Base-by-base conservation (phyloP, 37 sponge, comb jelly and placozoan species). In the Axinella damicornis region DNA sequence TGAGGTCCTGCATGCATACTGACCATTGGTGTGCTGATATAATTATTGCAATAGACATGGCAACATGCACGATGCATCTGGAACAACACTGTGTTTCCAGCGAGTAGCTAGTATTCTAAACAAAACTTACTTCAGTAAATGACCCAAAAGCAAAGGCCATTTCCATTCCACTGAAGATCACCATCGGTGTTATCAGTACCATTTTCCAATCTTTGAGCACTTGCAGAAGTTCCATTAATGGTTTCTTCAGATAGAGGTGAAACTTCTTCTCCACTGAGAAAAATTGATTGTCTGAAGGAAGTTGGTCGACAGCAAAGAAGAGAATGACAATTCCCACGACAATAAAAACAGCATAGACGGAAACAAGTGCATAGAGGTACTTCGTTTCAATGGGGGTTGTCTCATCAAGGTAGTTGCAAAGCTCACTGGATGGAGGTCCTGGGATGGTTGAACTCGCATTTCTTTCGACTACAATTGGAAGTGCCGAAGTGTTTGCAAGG, bases 91-190 rank as follows among this genome's bases (percentile, higher is more conserved):
- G n/a, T n/a, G n/a, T n/a, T n/a, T n/a, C n/a, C n/a, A n/a, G n/a
- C n/a, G n/a, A n/a, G n/a, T n/a, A n/a, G n/a, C n/a, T n/a, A 46
- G 9, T 9, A 46, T 9, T 12, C 40, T 6, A 74, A 4, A 12
- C 9, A 46, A 46, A 46, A 73, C 75, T 55, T 36, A 87, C 88
- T 65, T 73, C 52, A 9, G 88, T 73, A 63, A 87, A 87, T 52
- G 80, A 46, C n/a, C 81, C 88, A 53, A 28, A 76, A 5, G 41
- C 31, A 57, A 76, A 88, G 0, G 83, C 59, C 21, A 74, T 54
- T 36, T 81, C 75, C 53, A 76, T 31, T 34, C 83, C 89, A 76
- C 69, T 65, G 69, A 46, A 37, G 5, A 74, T 12, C 31, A 40
- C 63, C 53, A 88, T 76, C 14, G 77, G 71, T 22, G 63, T 59